Evolutionary conservation across 2,888 invertebrate genomes (phyloP).

Genomic region (Rhabditoides inermis): DNA sequence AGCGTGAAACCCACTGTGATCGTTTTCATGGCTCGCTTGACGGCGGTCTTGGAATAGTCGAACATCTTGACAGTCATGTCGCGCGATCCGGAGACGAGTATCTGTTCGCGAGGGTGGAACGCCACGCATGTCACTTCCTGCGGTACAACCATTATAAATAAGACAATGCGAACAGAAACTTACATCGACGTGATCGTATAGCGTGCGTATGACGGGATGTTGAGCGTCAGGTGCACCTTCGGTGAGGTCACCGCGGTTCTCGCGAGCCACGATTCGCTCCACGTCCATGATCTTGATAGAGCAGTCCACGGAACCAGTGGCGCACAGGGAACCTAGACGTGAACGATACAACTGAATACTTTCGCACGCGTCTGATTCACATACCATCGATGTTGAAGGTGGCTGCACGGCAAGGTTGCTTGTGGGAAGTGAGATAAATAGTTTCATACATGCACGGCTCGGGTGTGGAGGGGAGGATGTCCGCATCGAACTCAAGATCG

Average conservation of each 20-base stretch:
- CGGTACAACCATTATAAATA: slow-evolving; percentile 8
- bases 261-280: slow-evolving; percentile 95
- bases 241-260: slow-evolving; percentile 57
- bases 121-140: slow-evolving; percentile 86
- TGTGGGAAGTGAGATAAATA: slow-evolving; percentile 95
- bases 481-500: slow-evolving; percentile 92
- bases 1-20: slow-evolving; percentile 57
- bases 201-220: slow-evolving; percentile 91
- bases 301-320: slow-evolving; percentile 94
- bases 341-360: background rate
- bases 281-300: slow-evolving; percentile 98
- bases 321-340: slow-evolving; percentile 71
- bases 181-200: slow-evolving; percentile 86
- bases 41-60: slow-evolving; percentile 94
- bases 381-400: slow-evolving; percentile 81
- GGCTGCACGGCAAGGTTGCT: slow-evolving; percentile 82
- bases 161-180: slow-evolving; percentile 3
- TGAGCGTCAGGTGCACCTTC: slow-evolving; percentile 57
- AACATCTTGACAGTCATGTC: slow-evolving; percentile 91
- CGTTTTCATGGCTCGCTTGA: slow-evolving; percentile 91
- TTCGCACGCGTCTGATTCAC: background rate
- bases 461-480: slow-evolving; percentile 66
- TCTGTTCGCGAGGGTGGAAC: slow-evolving; percentile 89
- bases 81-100: slow-evolving; percentile 84
- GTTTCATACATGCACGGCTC: slow-evolving; percentile 96